Evolutionary conservation across 2,888 invertebrate genomes (phyloP), one percentile per base, ranked within the genome.

Genomic region (Apotomis betuletana): DNA sequence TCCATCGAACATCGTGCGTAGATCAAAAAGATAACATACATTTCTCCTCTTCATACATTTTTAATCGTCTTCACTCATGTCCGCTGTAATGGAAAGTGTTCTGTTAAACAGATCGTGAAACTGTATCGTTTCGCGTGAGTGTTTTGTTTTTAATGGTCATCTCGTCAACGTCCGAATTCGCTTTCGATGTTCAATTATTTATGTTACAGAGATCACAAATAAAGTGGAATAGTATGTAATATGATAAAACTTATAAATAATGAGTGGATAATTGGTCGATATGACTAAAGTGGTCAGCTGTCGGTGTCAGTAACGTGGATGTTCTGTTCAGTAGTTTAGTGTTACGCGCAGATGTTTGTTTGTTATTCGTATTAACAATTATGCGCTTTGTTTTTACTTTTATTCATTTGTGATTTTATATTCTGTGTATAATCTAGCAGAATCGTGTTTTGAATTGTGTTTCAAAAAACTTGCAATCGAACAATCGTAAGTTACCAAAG

Each of bases 51-150:
- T 83, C 81, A 84, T 81, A 80, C 76, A 76, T 81, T 78, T 80
- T 81, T 84, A 84, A 85, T 84, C 83, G 80, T 82, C 77, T 76
- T 80, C 79, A 74, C 77, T 79, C 79, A 83, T 78, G 77, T 71
- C 77, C 76, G 75, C 78, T 73, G 84, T 80, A 82, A 85, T 85
- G 84, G 85, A 85, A 85, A 85, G 84, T 82, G 83, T 44, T 65
- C 51, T 55, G 71, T 51, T 38, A 61, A 71, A 71, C 67, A 67
- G 71, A 67, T 67, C 67, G 67, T 71, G 61, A 67, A 70, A 51
- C 57, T 61, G 38, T 49, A 44, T 62, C 62, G 55, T 13, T 36
- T 44, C 54, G 46, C 60, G 61, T 55, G 55, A 46, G 64, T 46
- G 60, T 55, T 49, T 49, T 41, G 27, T 55, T 10, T 64, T 54